phyloP scores from a whole-genome alignment of 1,140 invertebrate species.

The Leptinotarsa defecta region DNA sequence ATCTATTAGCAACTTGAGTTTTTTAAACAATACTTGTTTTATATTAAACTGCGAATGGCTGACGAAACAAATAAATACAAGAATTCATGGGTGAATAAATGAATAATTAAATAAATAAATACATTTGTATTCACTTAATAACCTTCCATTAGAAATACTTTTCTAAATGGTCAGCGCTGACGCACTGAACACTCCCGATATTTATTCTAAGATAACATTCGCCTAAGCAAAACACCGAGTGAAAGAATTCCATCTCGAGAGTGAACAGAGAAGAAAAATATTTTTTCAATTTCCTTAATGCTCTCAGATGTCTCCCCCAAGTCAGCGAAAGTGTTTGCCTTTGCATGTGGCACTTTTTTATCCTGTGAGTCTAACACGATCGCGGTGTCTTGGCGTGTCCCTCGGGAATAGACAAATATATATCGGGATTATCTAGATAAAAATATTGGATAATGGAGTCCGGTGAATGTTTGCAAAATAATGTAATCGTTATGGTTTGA shows the following conservation, averaged over 20 bases:
- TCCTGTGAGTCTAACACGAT: conserved; percentile 28
- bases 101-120: no score
- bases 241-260: conserved; percentile 8
- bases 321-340: conserved; percentile 37
- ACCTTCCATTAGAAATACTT: no score
- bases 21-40: no score
- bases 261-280: conserved; percentile 32
- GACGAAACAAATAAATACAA: no score
- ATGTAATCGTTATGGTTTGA: conserved; percentile 1
- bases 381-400: conserved; percentile 6
- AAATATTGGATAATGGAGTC: conserved; percentile 11
- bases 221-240: not conserved
- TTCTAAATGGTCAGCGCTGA: no score
- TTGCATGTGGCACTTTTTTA: conserved; percentile 48
- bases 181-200: no score
- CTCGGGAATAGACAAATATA: conserved; percentile 10
- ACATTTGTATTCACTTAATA: no score
- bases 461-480: conserved; percentile 16
- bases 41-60: no score
- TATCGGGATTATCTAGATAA: conserved; percentile 10
- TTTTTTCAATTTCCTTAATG: conserved; percentile 42
- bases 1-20: no score
- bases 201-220: no score
- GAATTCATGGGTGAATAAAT: no score
- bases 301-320: conserved; percentile 36